phyloP scores from a whole-genome alignment of 2,797 vertebrate species.

The Enteromius fasciolatus region DNA sequence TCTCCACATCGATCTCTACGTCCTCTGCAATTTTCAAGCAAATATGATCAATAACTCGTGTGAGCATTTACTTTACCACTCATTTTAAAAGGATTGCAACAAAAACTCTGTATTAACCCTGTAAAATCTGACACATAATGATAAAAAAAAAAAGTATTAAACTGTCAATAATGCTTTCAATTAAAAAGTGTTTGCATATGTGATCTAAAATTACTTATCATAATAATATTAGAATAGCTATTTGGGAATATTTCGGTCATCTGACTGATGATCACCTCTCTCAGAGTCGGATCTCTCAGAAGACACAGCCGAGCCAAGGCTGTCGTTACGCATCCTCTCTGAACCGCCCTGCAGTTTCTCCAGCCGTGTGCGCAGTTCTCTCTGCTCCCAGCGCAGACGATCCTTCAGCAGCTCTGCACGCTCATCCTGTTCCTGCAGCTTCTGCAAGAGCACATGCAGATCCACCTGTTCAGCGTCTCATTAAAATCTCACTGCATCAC shows the following conservation, averaged over 20 bases:
- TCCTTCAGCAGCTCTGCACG: constrained; percentile 82
- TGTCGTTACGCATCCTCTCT: constrained; percentile 85
- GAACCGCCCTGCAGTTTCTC: constrained; percentile 79
- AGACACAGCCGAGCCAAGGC: constrained; percentile 87
- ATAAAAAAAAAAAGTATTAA: accelerated
- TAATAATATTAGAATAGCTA: not conserved
- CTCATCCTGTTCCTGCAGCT: constrained; percentile 89
- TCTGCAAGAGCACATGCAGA: constrained; percentile 71
- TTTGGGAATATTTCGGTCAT: not conserved
- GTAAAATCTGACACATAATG: not conserved
- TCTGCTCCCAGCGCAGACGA: constrained; percentile 84
- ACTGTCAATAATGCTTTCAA: not conserved
- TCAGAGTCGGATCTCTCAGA: constrained; percentile 91
- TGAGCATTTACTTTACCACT: not conserved
- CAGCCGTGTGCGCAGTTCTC: constrained; percentile 80
- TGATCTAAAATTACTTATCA: no score
- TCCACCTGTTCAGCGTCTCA: not conserved
- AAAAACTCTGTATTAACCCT: not conserved
- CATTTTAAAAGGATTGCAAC: not conserved
- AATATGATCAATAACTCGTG: not conserved
- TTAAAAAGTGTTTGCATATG: not conserved
- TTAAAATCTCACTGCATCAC: not conserved
- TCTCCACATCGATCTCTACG: constrained; percentile 89
- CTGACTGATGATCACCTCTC: constrained; percentile 75
- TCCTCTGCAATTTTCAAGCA: constrained; percentile 80